Evolutionary conservation across 2,888 invertebrate genomes (phyloP).

Genomic region (Oxyteleia sp.): DNA sequence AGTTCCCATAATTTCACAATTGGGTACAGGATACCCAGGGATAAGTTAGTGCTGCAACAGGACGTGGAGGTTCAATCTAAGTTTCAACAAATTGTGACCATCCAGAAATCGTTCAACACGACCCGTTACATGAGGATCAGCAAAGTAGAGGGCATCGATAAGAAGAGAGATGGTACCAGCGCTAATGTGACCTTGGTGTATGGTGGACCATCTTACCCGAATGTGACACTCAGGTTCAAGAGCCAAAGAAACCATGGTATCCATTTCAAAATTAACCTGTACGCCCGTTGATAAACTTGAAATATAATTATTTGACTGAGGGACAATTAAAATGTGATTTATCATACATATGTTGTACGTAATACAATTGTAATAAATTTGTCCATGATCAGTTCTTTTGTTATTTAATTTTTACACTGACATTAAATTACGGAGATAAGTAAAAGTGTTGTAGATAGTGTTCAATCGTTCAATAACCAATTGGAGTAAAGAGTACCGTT

Average conservation of each 20-base stretch:
- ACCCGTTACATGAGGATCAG: conserved; percentile 82
- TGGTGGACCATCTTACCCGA: conserved; percentile 85
- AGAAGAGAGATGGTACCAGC: conserved; percentile 87
- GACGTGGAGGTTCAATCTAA: conserved; percentile 80
- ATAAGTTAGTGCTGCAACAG: conserved; percentile 74
- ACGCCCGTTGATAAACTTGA: conserved; percentile 76
- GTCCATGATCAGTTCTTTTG: no score
- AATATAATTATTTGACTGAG: neutral
- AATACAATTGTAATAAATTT: no score
- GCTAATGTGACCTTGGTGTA: conserved; percentile 85
- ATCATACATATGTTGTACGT: no score
- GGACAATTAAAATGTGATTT: no score
- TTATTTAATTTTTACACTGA: no score
- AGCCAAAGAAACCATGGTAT: conserved; percentile 87
- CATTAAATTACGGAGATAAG: no score
- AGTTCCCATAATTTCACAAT: conserved; percentile 79
- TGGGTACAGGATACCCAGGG: conserved; percentile 78
- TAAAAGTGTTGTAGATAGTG: no score
- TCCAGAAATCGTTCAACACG: conserved; percentile 78
- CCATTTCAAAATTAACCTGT: conserved; percentile 87
- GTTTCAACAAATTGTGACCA: conserved; percentile 79
- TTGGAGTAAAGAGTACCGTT: no score
- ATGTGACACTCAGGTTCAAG: conserved; percentile 85
- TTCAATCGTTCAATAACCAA: no score
- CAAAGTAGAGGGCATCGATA: conserved; percentile 86